phyloP scores from a whole-genome alignment of 1,140 invertebrate genomes.

The Aphelenchoides fujianensis region DNA sequence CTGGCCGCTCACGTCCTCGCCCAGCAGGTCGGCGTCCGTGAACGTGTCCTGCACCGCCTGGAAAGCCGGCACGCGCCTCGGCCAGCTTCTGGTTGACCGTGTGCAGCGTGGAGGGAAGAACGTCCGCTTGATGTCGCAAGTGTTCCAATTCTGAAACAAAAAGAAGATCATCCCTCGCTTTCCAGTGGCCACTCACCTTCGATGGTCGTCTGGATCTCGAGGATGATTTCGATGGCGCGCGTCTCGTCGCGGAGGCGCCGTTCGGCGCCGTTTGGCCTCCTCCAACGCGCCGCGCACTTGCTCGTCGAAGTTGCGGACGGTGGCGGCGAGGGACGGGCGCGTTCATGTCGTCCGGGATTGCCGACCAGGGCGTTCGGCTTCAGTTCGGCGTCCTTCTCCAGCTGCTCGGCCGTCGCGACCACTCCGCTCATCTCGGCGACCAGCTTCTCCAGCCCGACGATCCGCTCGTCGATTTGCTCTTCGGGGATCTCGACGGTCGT shows the following conservation, averaged over 20 bases:
- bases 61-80: not conserved
- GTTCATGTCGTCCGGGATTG: conserved; percentile 19
- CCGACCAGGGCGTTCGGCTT: not conserved
- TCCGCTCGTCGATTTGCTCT: not conserved
- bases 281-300: not conserved
- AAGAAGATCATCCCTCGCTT: not conserved
- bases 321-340: not conserved
- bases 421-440: not conserved
- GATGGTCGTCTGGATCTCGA: conserved; percentile 11
- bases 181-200: not conserved
- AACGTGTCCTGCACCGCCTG: not conserved
- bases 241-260: not conserved
- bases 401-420: not conserved
- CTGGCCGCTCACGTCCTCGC: not conserved
- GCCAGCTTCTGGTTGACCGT: not conserved
- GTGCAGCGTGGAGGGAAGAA: not conserved
- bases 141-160: not conserved
- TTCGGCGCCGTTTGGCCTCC: not conserved
- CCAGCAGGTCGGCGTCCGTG: not conserved
- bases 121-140: not conserved
- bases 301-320: conserved; percentile 9
- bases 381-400: conserved; percentile 14
- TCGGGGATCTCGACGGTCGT: not conserved
- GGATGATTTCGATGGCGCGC: not conserved
- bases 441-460: not conserved